Percentiles rank a stretch among this genome's conserved stretches.
Evolutionary conservation across 2,113 vertebrate genomes (phyloP).

Genomic region (Tauraco erythrolophus): DNA sequence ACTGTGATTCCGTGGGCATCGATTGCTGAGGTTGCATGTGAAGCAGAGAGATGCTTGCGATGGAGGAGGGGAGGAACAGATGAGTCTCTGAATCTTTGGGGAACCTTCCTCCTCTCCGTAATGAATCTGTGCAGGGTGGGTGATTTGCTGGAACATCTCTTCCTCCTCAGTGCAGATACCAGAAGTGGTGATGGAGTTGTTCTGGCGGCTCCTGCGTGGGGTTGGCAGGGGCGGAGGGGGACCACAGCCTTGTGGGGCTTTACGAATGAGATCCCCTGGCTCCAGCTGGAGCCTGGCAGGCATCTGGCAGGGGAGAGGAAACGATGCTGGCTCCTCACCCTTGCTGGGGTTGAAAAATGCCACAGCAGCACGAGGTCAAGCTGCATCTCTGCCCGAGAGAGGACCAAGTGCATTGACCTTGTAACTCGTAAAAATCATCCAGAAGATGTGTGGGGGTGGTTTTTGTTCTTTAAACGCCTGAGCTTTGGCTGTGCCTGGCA

Average conservation of each 20-base stretch:
- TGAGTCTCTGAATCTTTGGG: background rate
- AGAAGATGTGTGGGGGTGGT: background rate
- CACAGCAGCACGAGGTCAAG: background rate
- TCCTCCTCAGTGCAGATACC: background rate
- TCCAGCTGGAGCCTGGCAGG: rapidly evolving
- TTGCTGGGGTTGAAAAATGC: background rate
- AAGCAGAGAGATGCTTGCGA: background rate
- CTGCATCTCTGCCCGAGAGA: background rate
- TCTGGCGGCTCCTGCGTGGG: background rate
- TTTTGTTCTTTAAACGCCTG: background rate
- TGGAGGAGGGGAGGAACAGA: background rate
- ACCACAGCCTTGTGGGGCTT: background rate
- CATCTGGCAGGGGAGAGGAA: background rate
- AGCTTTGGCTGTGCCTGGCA: background rate
- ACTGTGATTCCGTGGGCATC: conserved; percentile 1
- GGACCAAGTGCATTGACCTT: rapidly evolving
- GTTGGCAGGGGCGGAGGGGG: background rate
- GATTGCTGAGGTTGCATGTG: background rate
- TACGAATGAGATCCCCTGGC: background rate
- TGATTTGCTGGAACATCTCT: conserved; percentile 2
- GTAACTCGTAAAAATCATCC: background rate
- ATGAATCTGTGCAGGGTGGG: background rate
- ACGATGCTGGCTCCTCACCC: background rate
- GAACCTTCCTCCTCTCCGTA: background rate
- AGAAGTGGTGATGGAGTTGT: conserved; percentile 7